A percentile compares a stretch with the other conserved stretches of the same genome.
Conservation (phyloP, 2,888 invertebrate species). For the Quadriops clusia region DNA sequence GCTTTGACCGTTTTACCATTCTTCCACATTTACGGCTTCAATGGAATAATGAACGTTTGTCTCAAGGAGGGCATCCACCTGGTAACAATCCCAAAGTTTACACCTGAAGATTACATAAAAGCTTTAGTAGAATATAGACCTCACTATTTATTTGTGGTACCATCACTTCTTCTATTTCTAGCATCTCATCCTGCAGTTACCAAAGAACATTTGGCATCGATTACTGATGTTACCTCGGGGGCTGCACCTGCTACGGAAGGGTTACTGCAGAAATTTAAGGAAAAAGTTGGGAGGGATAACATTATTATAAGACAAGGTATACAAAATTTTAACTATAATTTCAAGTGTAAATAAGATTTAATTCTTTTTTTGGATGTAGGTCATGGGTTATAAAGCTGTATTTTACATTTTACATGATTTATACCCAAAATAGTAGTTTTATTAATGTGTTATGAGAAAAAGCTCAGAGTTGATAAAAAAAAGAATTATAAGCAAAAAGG, state of each 20-base stretch:
- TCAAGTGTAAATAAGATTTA: background rate
- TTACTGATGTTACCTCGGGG: constrained; percentile 55
- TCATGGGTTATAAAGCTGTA: too few species aligned
- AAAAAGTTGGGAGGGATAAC: constrained; percentile 40
- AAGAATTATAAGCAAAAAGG: too few species aligned
- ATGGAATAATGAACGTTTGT: constrained; percentile 51
- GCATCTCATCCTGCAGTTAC: constrained; percentile 59
- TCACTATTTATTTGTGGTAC: constrained; percentile 56
- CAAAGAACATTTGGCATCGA: constrained; percentile 50
- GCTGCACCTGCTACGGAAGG: constrained; percentile 62
- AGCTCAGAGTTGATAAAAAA: too few species aligned
- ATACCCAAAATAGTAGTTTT: background rate
- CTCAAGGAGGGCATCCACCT: constrained; percentile 49
- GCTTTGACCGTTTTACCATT: constrained; percentile 58
- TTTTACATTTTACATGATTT: constrained; percentile 2
- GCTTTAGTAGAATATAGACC: constrained; percentile 50
- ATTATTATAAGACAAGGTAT: constrained; percentile 33
- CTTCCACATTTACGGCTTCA: constrained; percentile 70
- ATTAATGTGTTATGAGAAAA: constrained; percentile 1
- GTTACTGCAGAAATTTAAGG: constrained; percentile 48
- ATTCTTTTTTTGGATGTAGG: too few species aligned
- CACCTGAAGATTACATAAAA: constrained; percentile 59
- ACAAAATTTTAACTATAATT: constrained; percentile 4
- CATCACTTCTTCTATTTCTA: constrained; percentile 63
- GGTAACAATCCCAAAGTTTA: constrained; percentile 59